Percentiles rank a stretch among this genome's conserved stretches.
Conservation (phyloP, 1,140 invertebrate genomes). For the Elymnias hypermnestra region DNA sequence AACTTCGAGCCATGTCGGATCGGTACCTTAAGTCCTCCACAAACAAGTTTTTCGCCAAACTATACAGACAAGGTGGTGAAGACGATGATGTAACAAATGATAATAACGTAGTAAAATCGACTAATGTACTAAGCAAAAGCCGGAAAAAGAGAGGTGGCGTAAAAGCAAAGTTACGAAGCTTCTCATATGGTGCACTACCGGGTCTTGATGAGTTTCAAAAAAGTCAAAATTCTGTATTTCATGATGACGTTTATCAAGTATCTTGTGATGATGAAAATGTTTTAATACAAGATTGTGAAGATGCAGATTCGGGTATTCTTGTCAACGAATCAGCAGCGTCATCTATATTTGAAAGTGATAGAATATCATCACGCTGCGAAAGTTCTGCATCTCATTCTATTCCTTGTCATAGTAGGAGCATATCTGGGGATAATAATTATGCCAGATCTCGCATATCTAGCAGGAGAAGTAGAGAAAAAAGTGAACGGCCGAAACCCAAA, state of each 20-base stretch:
- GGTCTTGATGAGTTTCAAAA: slow-evolving; percentile 84
- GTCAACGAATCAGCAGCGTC: slow-evolving; percentile 84
- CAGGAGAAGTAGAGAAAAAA: slow-evolving; percentile 58
- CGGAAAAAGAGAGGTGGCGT: slow-evolving; percentile 70
- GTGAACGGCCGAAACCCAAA: slow-evolving; percentile 46
- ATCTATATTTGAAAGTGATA: slow-evolving; percentile 80
- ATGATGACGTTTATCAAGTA: slow-evolving; percentile 71
- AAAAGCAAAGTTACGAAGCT: slow-evolving; percentile 81
- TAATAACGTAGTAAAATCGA: slow-evolving; percentile 51
- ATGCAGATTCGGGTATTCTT: slow-evolving; percentile 85
- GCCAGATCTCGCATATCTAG: slow-evolving; percentile 47
- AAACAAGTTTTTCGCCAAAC: slow-evolving; percentile 81
- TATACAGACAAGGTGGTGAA: slow-evolving; percentile 76
- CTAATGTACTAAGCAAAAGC: slow-evolving; percentile 62
- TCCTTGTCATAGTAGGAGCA: slow-evolving; percentile 64
- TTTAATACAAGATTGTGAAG: slow-evolving; percentile 77
- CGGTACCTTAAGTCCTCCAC: slow-evolving; percentile 82
- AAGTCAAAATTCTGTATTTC: slow-evolving; percentile 78
- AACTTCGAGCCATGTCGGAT: slow-evolving; percentile 83
- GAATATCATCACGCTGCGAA: slow-evolving; percentile 75
- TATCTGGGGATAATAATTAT: slow-evolving; percentile 70
- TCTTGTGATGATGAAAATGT: slow-evolving; percentile 79
- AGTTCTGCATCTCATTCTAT: slow-evolving; percentile 74
- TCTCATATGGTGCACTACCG: slow-evolving; percentile 85
- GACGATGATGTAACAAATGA: slow-evolving; percentile 39